Evolutionary conservation across 2,113 vertebrate genomes (phyloP), one percentile per base, ranked within the genome.

Genomic region (Pithys albifrons): DNA sequence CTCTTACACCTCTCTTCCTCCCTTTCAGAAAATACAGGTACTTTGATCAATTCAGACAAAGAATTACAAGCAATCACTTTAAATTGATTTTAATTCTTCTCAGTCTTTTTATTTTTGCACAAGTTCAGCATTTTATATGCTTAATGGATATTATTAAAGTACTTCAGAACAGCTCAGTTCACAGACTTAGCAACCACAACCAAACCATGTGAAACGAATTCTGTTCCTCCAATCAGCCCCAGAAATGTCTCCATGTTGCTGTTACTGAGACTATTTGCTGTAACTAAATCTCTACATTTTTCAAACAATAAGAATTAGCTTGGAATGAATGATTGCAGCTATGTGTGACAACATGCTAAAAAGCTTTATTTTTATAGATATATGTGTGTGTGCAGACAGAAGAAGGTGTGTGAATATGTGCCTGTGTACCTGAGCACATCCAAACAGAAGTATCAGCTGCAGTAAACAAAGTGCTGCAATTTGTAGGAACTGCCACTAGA

Each of bases 401-500:
- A 71, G 29, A 23, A 8, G 5, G 12, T 18, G 24, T 43, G n/a
- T 27, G 4, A 28, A 7, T 33, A 7, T 8, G 31, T n/a, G 24
- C 14, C 73, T 52, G 1, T 5, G 10, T 17, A 70, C 46, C 18
- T 57, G 20, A 9, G 35, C n/a, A 77, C 59, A 59, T 12, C 22
- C 57, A 69, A 69, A 85, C 0, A 48, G 33, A 49, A 69, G 43
- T 4, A 46, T 6, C 51, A 66, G 84, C 16, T 52, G 88, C 78
- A 85, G 58, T n/a, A 31, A 52, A 23, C 19, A 24, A 14, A 39
- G 48, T 6, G 20, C 20, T 96, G 97, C 92, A 96, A 71, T 93
- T 77, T 12, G 33, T 0, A 3, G 25, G 6, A 62, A 13, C 24
- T 35, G 73, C 95, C 98, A 96, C 97, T 83, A 98, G 98, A 95